Conservation (phyloP, 2,888 invertebrate genomes). For the Nasonovia ribisnigri region DNA sequence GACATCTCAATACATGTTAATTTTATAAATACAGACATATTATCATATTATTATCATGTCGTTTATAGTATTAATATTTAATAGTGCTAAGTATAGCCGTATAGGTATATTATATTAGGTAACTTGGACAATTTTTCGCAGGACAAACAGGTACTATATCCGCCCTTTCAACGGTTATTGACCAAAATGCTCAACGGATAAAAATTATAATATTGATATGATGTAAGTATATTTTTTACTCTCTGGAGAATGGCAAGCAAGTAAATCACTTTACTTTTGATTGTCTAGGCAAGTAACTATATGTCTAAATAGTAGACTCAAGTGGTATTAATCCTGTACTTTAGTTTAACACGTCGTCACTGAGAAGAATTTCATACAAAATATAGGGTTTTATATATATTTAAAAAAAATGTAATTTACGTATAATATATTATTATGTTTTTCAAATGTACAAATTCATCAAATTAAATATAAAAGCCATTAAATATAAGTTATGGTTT, state of each 20-base stretch:
- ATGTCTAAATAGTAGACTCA: background rate
- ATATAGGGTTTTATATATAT: background rate
- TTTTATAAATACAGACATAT: background rate
- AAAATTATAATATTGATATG: background rate
- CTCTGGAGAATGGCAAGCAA: background rate
- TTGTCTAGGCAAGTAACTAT: background rate
- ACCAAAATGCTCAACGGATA: background rate
- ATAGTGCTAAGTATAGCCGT: background rate
- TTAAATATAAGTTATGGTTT: background rate
- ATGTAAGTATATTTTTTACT: background rate
- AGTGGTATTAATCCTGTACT: background rate
- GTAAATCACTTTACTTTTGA: background rate
- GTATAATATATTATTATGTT: no score
- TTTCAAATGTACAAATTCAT: background rate
- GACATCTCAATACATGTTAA: background rate
- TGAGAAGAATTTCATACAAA: background rate
- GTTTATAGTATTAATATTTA: background rate
- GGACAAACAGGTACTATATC: no score
- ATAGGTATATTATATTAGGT: background rate
- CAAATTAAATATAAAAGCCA: background rate
- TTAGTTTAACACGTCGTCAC: background rate
- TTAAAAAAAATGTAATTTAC: no score
- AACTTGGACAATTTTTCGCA: no score
- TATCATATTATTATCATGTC: background rate
- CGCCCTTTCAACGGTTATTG: background rate